These are phyloP conservation scores for Rhabdomys pumilio DNA, from an alignment of 2,797 vertebrate genomes.

Conservation along the genomic window DNA sequence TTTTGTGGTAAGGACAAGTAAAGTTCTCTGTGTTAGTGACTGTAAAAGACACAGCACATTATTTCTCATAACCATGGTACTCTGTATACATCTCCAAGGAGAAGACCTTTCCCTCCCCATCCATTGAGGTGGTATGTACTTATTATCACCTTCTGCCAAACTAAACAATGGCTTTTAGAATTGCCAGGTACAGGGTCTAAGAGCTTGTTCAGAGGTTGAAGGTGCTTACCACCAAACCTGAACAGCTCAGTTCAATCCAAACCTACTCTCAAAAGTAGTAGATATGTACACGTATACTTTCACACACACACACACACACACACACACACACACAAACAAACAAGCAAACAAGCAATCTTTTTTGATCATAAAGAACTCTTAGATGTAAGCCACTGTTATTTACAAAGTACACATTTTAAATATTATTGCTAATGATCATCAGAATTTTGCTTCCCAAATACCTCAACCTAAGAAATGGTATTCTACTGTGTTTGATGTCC, in stretches of 20 bases:
- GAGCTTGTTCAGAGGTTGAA: not conserved
- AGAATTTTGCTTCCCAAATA: not conserved
- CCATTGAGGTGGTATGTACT: too few relatives aligned
- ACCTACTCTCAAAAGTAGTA: not conserved
- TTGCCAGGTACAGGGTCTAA: not conserved
- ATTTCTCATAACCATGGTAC: not conserved
- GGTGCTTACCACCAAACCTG: not conserved
- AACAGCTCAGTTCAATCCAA: not conserved
- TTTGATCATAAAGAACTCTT: not conserved
- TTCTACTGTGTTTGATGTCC: not conserved
- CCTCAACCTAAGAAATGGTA: not conserved
- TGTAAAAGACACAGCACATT: not conserved
- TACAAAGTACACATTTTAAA: slow-evolving; percentile 7
- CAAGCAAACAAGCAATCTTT: not conserved
- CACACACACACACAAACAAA: not conserved
- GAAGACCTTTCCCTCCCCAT: not conserved
- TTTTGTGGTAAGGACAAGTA: not conserved
- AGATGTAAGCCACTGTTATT: not conserved
- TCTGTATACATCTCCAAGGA: not conserved
- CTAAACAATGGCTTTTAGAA: not conserved
- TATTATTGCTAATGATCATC: not conserved
- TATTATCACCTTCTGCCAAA: not conserved
- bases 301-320: not conserved
- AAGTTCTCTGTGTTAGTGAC: not conserved
- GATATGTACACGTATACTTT: not conserved